These are phyloP conservation scores for Microtus pennsylvanicus DNA, from an alignment of 2,113 vertebrate species.

Conservation along the genomic window DNA sequence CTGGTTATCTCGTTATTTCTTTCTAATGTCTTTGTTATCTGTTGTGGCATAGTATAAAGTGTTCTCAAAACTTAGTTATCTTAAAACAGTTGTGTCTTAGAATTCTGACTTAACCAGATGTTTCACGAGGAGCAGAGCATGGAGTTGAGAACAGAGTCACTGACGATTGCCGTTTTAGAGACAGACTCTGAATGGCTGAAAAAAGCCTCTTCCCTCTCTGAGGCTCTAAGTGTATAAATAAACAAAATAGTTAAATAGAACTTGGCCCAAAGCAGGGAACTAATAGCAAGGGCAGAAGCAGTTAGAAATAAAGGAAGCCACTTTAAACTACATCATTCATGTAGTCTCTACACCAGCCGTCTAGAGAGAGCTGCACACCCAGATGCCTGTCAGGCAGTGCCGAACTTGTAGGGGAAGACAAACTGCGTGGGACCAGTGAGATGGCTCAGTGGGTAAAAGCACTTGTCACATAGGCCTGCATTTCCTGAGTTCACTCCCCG, in stretches of 20 bases:
- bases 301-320: background rate
- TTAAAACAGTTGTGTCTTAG: background rate
- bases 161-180: background rate
- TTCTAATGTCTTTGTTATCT: background rate
- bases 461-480: background rate
- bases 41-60: background rate
- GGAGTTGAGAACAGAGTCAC: background rate
- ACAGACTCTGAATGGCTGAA: background rate
- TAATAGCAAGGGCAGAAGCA: background rate
- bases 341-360: background rate
- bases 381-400: background rate
- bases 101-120: background rate
- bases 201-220: background rate
- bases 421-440: no score
- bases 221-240: background rate
- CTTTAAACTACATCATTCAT: slow-evolving; percentile 6
- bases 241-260: slow-evolving; percentile 37
- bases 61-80: background rate
- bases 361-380: background rate
- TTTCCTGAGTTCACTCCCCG: background rate
- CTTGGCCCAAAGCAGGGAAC: slow-evolving; percentile 16
- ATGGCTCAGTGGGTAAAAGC: background rate
- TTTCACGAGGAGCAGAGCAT: background rate
- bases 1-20: slow-evolving; percentile 51
- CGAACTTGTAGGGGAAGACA: background rate